Conservation (phyloP, 2,888 invertebrate genomes). For the Epinotia nisella region DNA sequence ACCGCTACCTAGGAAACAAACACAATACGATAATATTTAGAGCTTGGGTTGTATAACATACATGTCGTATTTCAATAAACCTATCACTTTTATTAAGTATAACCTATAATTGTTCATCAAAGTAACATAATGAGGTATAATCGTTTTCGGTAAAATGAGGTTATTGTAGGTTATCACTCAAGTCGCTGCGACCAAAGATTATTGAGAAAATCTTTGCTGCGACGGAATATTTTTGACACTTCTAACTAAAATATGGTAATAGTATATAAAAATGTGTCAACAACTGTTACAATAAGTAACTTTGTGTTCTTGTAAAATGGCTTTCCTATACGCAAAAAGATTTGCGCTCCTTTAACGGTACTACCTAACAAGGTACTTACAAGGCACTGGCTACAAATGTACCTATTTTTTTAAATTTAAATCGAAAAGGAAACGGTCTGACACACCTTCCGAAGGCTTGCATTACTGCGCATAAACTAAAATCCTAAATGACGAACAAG, state of each 20-base stretch:
- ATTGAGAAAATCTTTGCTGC: conserved; percentile 22
- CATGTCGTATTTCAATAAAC: not conserved
- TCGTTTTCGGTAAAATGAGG: conserved; percentile 46
- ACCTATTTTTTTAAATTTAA: no score
- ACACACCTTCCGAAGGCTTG: not conserved
- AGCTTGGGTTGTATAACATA: not conserved
- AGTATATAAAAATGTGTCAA: not conserved
- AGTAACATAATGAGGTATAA: conserved; percentile 1
- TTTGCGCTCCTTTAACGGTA: not conserved
- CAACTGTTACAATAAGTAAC: not conserved
- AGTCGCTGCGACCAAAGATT: conserved; percentile 33
- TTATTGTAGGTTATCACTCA: conserved; percentile 50
- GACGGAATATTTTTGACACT: conserved; percentile 23
- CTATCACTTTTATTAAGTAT: not conserved
- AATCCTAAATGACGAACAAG: conserved; percentile 1
- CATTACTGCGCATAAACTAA: not conserved
- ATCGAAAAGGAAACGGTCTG: not conserved
- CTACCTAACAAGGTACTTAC: not conserved
- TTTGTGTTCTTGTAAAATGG: not conserved
- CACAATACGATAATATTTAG: not conserved
- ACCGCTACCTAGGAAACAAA: conserved; percentile 4
- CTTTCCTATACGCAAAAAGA: not conserved
- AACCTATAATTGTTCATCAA: not conserved
- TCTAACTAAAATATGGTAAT: not conserved
- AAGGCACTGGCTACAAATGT: no score